Percentiles rank a stretch among this genome's conserved stretches.
Conservation (phyloP, 2,797 vertebrate species). For the Toxotes lorentzi region DNA sequence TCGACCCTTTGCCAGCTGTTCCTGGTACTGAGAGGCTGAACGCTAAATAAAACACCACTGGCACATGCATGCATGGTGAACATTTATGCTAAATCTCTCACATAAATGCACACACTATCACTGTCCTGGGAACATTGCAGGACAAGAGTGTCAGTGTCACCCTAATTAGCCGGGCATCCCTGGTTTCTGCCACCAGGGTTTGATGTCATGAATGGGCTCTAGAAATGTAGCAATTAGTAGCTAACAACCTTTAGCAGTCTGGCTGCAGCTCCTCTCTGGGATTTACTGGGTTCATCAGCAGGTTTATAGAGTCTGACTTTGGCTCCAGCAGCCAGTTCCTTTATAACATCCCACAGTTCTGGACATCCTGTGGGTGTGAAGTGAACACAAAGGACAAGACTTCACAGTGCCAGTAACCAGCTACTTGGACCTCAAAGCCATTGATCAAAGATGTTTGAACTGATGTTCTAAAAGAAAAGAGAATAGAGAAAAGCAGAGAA, state of each 20-base stretch:
- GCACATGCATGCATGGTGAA: slow-evolving; percentile 22
- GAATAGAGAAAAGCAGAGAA: slow-evolving; percentile 23
- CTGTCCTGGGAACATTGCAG: slow-evolving; percentile 78
- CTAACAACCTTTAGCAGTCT: slow-evolving; percentile 76
- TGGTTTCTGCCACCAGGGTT: slow-evolving; percentile 75
- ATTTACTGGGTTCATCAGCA: slow-evolving; percentile 83
- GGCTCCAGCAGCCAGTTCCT: slow-evolving; percentile 75
- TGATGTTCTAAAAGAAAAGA: slow-evolving; percentile 37
- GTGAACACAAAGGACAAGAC: slow-evolving; percentile 67
- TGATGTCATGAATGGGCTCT: slow-evolving; percentile 81
- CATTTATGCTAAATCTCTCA: slow-evolving; percentile 37
- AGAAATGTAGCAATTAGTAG: slow-evolving; percentile 85
- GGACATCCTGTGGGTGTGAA: slow-evolving; percentile 77
- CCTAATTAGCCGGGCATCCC: slow-evolving; percentile 78
- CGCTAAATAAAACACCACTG: slow-evolving; percentile 46
- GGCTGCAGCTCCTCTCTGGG: slow-evolving; percentile 60
- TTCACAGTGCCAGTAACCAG: slow-evolving; percentile 62
- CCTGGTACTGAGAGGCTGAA: slow-evolving; percentile 57
- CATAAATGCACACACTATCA: slow-evolving; percentile 43
- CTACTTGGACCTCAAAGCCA: slow-evolving; percentile 50
- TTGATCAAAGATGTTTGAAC: slow-evolving; percentile 61
- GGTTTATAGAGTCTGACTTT: slow-evolving; percentile 85
- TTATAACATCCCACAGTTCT: slow-evolving; percentile 67
- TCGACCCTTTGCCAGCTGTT: slow-evolving; percentile 71
- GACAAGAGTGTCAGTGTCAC: slow-evolving; percentile 78